These are phyloP conservation scores for Leucoraja ocellata DNA, from an alignment of 2,797 vertebrate species.

Conservation along the genomic window DNA sequence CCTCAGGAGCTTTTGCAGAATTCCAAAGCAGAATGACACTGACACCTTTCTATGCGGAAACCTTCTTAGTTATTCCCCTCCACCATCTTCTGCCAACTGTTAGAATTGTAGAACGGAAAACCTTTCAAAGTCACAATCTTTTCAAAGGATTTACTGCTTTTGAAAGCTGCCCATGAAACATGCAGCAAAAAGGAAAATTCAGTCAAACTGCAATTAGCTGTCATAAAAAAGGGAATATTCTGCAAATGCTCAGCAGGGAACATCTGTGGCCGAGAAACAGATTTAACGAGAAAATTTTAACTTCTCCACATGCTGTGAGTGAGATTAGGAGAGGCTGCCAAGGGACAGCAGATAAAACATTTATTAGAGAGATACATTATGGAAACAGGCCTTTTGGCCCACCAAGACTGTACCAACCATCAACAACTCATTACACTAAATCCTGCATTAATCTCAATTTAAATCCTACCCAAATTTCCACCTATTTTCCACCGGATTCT, in stretches of 20 bases:
- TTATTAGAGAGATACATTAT: too few species aligned
- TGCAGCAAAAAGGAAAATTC: not conserved
- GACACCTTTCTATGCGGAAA: not conserved
- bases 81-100: not conserved
- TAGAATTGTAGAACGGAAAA: too few species aligned
- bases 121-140: not conserved
- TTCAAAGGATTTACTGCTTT: not conserved
- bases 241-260: not conserved
- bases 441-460: too few species aligned
- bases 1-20: too few species aligned
- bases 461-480: too few species aligned
- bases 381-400: too few species aligned
- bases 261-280: not conserved
- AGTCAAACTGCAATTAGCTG: not conserved
- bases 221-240: not conserved
- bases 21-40: not conserved
- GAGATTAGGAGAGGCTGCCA: not conserved
- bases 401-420: too few species aligned
- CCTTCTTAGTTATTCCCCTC: not conserved
- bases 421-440: too few species aligned
- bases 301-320: not conserved
- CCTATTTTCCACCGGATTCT: too few species aligned
- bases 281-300: not conserved
- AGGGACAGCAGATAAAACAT: not conserved
- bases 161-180: not conserved